Percentiles rank a stretch among this genome's conserved stretches.
Evolutionary conservation across 92 coral and sea anemone genomes (phyloP).

Genomic region (Zoanthus sansibaricus): DNA sequence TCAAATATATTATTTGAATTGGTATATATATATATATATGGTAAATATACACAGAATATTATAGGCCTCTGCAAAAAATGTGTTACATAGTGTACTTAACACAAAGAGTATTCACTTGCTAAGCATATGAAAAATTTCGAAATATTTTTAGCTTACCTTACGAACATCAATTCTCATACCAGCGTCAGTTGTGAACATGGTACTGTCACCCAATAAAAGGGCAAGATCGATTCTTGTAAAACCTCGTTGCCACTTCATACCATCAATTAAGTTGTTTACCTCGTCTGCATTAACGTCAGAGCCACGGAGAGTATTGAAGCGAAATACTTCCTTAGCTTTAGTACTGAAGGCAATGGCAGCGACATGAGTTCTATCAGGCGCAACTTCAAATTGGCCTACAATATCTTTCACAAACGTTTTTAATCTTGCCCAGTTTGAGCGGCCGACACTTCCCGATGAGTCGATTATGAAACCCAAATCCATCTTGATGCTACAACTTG

Average conservation of each 20-base stretch:
- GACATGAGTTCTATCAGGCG: constrained; percentile 19
- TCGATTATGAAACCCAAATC: constrained; percentile 32
- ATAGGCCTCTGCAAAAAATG: too few relatives aligned
- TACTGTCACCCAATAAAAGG: constrained; percentile 16
- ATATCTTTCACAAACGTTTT: constrained; percentile 19
- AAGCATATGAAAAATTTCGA: background rate
- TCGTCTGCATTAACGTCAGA: constrained; percentile 25
- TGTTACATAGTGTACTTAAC: too few relatives aligned
- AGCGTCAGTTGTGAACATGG: constrained; percentile 3
- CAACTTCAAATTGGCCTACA: background rate
- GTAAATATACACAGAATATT: too few relatives aligned
- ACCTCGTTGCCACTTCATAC: constrained; percentile 44
- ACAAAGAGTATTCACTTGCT: too few relatives aligned
- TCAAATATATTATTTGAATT: too few relatives aligned
- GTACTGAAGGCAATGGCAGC: constrained; percentile 33
- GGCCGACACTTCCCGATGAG: constrained; percentile 41
- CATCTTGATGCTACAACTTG: constrained; percentile 8
- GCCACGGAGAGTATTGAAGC: constrained; percentile 33
- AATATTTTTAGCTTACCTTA: background rate
- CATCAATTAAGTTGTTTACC: constrained; percentile 28
- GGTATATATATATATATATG: too few relatives aligned
- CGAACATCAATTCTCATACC: constrained; percentile 27
- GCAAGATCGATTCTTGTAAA: constrained; percentile 35
- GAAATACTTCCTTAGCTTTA: constrained; percentile 26
- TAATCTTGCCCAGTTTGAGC: constrained; percentile 28